These are phyloP conservation scores for Hemicordylus capensis DNA, from an alignment of 2,113 vertebrate genomes.

Conservation along the genomic window DNA sequence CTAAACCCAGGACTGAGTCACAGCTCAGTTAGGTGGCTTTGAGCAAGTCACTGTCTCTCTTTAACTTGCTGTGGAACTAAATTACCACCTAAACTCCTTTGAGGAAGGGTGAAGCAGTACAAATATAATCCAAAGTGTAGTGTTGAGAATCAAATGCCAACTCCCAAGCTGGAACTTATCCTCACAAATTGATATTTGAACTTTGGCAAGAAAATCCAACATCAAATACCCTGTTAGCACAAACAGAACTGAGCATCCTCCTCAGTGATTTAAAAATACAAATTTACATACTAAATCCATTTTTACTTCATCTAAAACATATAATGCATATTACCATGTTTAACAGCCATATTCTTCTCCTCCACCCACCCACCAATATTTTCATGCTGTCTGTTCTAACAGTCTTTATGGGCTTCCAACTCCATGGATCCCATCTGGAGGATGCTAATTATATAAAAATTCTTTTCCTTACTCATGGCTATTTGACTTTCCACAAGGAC, in stretches of 20 bases:
- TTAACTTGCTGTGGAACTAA: background rate
- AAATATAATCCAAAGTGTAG: background rate
- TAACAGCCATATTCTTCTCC: background rate
- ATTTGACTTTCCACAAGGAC: background rate
- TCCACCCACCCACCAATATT: background rate
- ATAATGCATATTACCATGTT: conserved; percentile 14
- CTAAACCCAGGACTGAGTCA: background rate
- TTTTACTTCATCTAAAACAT: background rate
- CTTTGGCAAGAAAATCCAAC: conserved; percentile 1
- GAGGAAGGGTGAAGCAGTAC: background rate
- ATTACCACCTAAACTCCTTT: background rate
- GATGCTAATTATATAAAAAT: background rate
- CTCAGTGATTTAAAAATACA: conserved; percentile 1
- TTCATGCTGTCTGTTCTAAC: background rate
- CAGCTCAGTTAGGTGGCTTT: background rate
- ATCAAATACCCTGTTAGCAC: conserved; percentile 5
- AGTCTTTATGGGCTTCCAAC: background rate
- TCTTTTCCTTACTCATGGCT: background rate
- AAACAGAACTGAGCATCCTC: background rate
- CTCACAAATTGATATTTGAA: conserved; percentile 3
- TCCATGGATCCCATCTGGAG: conserved; percentile 2
- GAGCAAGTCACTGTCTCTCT: background rate
- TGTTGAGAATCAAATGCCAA: conserved; percentile 1
- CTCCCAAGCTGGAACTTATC: background rate
- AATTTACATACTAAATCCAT: conserved; percentile 9